A percentile compares a stretch with the other conserved stretches of the same genome.
phyloP scores from a whole-genome alignment of 2,797 vertebrate genomes.

The Mormyrus proboscirostris region DNA sequence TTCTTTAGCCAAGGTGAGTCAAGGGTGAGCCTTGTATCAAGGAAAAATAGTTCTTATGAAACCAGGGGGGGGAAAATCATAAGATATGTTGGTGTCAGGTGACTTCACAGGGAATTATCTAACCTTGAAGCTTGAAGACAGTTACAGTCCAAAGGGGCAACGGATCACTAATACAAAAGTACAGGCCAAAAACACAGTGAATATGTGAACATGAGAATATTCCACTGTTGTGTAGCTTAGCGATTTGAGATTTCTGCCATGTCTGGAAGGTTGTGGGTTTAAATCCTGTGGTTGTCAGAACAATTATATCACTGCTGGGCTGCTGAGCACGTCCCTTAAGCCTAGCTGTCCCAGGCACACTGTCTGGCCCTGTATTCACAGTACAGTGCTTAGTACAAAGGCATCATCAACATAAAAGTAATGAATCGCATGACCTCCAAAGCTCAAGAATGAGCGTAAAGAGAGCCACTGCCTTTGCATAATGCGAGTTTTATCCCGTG shows the following conservation, averaged over 20 bases:
- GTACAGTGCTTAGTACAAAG: not conserved
- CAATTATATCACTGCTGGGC: not conserved
- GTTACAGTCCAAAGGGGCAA: not conserved
- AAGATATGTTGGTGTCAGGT: not conserved
- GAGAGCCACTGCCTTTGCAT: not conserved
- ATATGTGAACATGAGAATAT: not conserved
- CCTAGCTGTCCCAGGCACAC: not conserved
- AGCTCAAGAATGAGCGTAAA: not conserved
- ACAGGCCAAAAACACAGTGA: not conserved
- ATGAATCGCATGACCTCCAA: not conserved
- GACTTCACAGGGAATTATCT: not conserved
- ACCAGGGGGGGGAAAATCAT: not conserved
- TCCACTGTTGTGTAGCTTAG: not conserved
- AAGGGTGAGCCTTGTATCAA: not conserved
- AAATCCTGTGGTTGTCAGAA: not conserved
- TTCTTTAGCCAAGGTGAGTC: not conserved
- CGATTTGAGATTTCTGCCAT: not conserved
- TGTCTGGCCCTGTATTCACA: not conserved
- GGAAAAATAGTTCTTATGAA: not conserved
- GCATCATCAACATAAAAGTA: not conserved
- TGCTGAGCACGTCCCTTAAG: not conserved
- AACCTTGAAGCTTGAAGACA: not conserved
- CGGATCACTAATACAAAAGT: not conserved
- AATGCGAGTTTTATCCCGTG: not conserved
- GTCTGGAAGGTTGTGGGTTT: not conserved